Conservation (phyloP, 2,888 invertebrate genomes). For the Chelonus formosanus region DNA sequence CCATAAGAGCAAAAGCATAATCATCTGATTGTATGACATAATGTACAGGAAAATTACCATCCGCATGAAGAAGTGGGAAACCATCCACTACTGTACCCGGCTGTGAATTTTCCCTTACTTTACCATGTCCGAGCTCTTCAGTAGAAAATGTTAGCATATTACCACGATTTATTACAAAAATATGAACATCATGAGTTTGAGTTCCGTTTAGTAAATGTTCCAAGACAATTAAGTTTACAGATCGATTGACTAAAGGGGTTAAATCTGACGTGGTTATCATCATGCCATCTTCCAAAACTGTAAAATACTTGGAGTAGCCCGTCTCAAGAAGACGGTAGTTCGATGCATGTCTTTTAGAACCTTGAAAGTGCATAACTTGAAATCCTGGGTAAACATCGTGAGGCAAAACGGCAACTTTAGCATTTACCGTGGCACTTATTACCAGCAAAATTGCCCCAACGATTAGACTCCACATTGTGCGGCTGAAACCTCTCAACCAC, state of each 20-base stretch:
- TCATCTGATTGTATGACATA: slow-evolving; percentile 75
- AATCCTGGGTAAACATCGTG: slow-evolving; percentile 91
- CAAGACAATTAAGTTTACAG: slow-evolving; percentile 81
- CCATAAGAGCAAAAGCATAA: slow-evolving; percentile 73
- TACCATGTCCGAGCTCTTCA: slow-evolving; percentile 73
- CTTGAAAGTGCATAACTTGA: slow-evolving; percentile 81
- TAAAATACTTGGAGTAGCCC: slow-evolving; percentile 85
- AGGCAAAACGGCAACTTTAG: slow-evolving; percentile 74
- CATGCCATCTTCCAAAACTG: slow-evolving; percentile 85
- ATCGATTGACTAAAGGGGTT: slow-evolving; percentile 80
- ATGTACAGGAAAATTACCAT: slow-evolving; percentile 75
- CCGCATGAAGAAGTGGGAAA: slow-evolving; percentile 77
- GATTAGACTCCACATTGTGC: slow-evolving; percentile 56
- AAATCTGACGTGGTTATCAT: slow-evolving; percentile 92
- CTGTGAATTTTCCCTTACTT: slow-evolving; percentile 80
- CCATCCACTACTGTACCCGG: slow-evolving; percentile 77
- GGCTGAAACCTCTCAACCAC: slow-evolving; percentile 39
- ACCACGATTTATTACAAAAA: slow-evolving; percentile 83
- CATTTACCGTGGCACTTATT: slow-evolving; percentile 38
- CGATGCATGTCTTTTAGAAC: slow-evolving; percentile 59
- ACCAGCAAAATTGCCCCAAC: slow-evolving; percentile 48
- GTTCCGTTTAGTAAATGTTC: slow-evolving; percentile 84
- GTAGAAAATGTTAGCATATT: slow-evolving; percentile 82
- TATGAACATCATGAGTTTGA: slow-evolving; percentile 80
- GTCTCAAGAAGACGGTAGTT: slow-evolving; percentile 78